phyloP scores from a whole-genome alignment of 2,797 vertebrate genomes.

The Chromobotia macracanthus region DNA sequence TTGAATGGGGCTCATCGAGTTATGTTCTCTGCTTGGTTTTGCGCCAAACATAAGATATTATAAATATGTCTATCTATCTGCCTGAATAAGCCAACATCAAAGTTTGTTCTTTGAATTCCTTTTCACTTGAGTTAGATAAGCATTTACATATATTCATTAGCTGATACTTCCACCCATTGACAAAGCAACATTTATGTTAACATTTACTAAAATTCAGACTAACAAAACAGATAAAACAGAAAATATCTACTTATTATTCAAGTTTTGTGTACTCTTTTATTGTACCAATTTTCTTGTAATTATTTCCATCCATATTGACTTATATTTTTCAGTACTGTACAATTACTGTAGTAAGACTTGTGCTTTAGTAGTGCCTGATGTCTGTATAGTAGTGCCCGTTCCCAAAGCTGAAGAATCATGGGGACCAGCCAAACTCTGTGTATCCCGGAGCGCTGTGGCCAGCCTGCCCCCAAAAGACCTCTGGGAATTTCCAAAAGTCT shows the following conservation, averaged over 20 bases:
- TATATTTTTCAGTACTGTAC: neutral
- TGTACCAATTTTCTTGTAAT: too few relatives aligned
- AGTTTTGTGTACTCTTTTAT: too few relatives aligned
- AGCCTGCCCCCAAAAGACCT: conserved; percentile 49
- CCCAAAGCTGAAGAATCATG: conserved; percentile 41
- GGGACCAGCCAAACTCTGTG: conserved; percentile 55
- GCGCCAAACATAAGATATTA: neutral
- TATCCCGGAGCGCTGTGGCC: conserved; percentile 47
- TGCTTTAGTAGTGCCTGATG: neutral
- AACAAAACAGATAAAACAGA: too few relatives aligned
- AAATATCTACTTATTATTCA: too few relatives aligned
- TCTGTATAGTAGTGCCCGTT: conserved; percentile 30
- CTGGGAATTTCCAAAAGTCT: conserved; percentile 65
- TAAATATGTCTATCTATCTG: neutral
- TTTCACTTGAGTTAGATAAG: too few relatives aligned
- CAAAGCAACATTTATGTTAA: too few relatives aligned
- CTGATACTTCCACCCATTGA: too few relatives aligned
- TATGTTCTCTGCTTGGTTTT: neutral
- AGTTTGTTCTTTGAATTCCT: too few relatives aligned
- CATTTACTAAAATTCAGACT: too few relatives aligned
- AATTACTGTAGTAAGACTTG: neutral
- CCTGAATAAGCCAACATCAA: too few relatives aligned
- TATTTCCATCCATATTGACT: neutral
- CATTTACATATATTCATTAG: too few relatives aligned
- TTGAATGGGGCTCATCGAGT: neutral